phyloP scores from a whole-genome alignment of 2,888 invertebrate genomes.

The Tetragonisca angustula region DNA sequence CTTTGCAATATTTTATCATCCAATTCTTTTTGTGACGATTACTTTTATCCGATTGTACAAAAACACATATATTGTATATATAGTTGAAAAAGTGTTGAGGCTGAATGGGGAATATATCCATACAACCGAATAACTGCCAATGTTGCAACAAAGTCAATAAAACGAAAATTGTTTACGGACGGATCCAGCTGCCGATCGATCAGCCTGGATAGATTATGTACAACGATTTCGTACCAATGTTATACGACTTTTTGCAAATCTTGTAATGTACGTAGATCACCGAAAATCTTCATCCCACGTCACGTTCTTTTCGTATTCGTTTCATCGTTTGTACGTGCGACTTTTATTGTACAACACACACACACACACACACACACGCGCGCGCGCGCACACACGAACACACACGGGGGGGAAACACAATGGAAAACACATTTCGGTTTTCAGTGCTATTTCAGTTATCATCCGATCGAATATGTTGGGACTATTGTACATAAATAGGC shows the following conservation, averaged over 20 bases:
- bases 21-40: background rate
- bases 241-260: conserved; percentile 53
- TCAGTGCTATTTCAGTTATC: conserved; percentile 44
- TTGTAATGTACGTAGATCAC: conserved; percentile 38
- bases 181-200: conserved; percentile 42
- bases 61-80: background rate
- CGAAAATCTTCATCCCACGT: background rate
- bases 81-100: background rate
- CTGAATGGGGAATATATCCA: background rate
- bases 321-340: conserved; percentile 14
- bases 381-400: background rate
- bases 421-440: conserved; percentile 38
- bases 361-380: no score
- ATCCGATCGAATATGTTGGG: conserved; percentile 67
- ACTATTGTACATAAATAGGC: conserved; percentile 78
- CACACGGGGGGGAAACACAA: background rate
- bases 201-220: conserved; percentile 41
- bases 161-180: conserved; percentile 36
- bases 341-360: conserved; percentile 24
- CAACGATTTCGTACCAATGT: conserved; percentile 58
- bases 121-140: conserved; percentile 19
- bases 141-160: conserved; percentile 41
- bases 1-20: background rate
- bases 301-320: background rate
- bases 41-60: background rate